Base-by-base conservation (phyloP, 2,888 invertebrate species). In the Drosophila pegasa region DNA sequence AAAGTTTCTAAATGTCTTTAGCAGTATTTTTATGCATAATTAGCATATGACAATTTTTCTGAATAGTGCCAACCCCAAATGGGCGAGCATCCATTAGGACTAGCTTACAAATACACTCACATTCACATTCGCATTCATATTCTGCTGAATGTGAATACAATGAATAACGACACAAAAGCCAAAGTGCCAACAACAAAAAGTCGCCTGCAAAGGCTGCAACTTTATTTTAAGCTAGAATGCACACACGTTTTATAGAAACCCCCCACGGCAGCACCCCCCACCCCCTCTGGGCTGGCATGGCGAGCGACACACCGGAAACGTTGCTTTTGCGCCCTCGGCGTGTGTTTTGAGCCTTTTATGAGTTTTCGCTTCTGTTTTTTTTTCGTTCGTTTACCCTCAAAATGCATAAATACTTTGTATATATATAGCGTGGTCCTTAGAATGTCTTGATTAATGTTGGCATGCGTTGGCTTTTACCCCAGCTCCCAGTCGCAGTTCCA, bases 131-230 rank as follows among this genome's bases (percentile, higher is more conserved):
- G 3, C 43, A 78, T 71, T 73, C 80, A 73, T 74, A 70, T 64
- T 81, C 74, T 73, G 56, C 66, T 52, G 63, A 56, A 56, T 47
- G 65, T 69, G 75, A 84, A 75, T 75, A 77, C 83, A 89, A 90
- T 89, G 90, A 90, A 86, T 79, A 88, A 88, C 85, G 85, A 89
- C 88, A 81, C 84, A 88, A 80, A 84, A 87, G 74, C 71, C 78
- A 83, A 80, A 65, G 69, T 76, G 72, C 64, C 77, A 78, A 62
- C 71, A 75, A 78, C 78, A 78, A 33, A 67, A 48, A 59, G 62
- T 59, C 25, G 68, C 73, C 52, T 35, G 51, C 27, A 73, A 68
- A 69, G 73, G 78, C 78, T 85, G 87, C 87, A 88, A 85, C 81
- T 88, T 88, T 80, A 87, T 86, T 85, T 85, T 79, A 88, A 83